Evolutionary conservation across 1,140 invertebrate species (phyloP), one percentile per base, ranked within the genome.

Genomic region (Drosophila lini): DNA sequence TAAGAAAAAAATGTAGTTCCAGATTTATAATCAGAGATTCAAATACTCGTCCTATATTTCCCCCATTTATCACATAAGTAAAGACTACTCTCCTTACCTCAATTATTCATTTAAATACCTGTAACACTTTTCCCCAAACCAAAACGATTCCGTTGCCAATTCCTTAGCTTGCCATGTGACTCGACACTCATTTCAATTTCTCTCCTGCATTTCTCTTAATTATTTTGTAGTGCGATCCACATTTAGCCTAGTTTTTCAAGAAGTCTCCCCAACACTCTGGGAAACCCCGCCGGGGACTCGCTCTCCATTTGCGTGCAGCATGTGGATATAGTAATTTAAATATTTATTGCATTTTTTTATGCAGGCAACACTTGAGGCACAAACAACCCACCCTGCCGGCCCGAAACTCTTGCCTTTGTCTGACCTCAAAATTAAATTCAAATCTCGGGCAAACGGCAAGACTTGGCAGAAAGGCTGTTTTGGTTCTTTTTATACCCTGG

Each of bases 371-470:
- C 83, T 88, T 79, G 79, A 77, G 45, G 40, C 64, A 57, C 74
- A 77, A 61, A 41, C 73, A 50, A 41, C 56, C 40, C 31, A 15
- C 42, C 34, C 34, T 19, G 8, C 1, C 8, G 36, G 41, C 52
- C 62, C 65, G 31, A 48, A 34, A n/a, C 32, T 44, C 75, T 57
- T 65, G 74, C 55, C 58, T 75, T 78, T 80, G 64, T 67, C 45
- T 88, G 83, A 88, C 83, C 83, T 78, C 63, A 89, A 88, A 90
- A 90, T 90, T 90, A 86, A 90, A 86, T 90, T 86, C 82, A 90
- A 90, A 90, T 86, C 86, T 90, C 74, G 67, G 57, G 65, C 74
- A 90, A 82, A 82, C 80, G 70, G 73, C 63, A 81, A 67, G 53
- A 76, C 61, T 81, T 78, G 73, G 73, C 69, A 71, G 67, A 41